Percentiles rank a stretch among this genome's conserved stretches.
These are phyloP conservation scores for Epizoanthus stellaris DNA, from an alignment of 92 coral and sea anemone genomes.

Conservation along the genomic window DNA sequence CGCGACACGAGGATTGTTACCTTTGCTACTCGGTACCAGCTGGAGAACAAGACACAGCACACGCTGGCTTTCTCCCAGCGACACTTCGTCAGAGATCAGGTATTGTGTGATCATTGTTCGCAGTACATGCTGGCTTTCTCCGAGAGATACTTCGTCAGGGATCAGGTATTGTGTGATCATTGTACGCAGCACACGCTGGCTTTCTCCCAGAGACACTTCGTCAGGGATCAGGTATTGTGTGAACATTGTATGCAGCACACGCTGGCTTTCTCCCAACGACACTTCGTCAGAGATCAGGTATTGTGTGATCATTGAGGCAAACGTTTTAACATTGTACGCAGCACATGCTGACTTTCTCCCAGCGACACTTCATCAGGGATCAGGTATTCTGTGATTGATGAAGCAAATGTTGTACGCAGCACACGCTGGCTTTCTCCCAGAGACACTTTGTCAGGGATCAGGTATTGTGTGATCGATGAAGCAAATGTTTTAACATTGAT, in stretches of 20 bases:
- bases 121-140: not conserved
- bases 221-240: no score
- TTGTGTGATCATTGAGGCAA: no score
- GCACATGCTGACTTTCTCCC: not conserved
- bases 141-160: not conserved
- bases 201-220: no score
- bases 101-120: not conserved
- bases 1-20: conserved; percentile 95
- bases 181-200: no score
- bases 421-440: conserved; percentile 93
- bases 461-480: conserved; percentile 53
- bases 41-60: conserved; percentile 94
- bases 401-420: conserved; percentile 69
- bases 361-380: conserved; percentile 89
- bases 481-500: no score
- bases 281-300: no score
- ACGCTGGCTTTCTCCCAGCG: conserved; percentile 96
- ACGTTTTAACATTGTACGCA: no score
- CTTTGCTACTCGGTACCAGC: conserved; percentile 93
- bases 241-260: no score
- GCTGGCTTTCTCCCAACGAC: no score
- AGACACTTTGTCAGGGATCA: conserved; percentile 97
- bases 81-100: conserved; percentile 98
- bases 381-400: no score
- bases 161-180: no score